Base-by-base conservation (phyloP, 2,797 vertebrate species). In the Tiaroga cobitis region DNA sequence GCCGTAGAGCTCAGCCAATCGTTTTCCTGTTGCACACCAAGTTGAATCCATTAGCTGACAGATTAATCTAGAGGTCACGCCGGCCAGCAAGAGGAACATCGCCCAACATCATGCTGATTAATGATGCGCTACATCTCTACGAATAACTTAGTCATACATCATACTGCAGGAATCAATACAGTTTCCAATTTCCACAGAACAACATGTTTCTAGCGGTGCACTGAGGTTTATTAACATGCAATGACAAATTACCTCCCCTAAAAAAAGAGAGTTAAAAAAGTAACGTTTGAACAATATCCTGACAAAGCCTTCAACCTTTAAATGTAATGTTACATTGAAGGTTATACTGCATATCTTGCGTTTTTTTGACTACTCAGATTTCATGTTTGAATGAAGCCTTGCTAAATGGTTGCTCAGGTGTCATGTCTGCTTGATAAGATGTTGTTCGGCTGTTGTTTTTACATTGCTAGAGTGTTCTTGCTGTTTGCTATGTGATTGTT, bases 31-130 rank as follows among this genome's bases (percentile, higher is more conserved):
- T 5, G 67, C 67, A 56, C 80, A 69, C 24, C 65, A 69, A 49
- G 65, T 81, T 69, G 80, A 81, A 81, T 69, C 32, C 80, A 81
- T 69, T 81, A 81, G 67, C 49, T 13, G 61, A 82, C 72, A 67
- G 82, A 76, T 76, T 83, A 34, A 83, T 76, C 61, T 77, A 37
- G 59, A 83, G 82, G 82, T 83, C 68, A 43, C 9, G 5, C 24
- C 5, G 49, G 73, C 43, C 51, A 34, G 46, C 51, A n/a, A 63
- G 59, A 54, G 61, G 46, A 76, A 68, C 73, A 32, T 63, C 81
- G 49, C 41, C 70, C 56, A 74, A 61, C 81, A 73, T 77, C 82
- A 51, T 41, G 8, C n/a, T 68, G 72, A 81, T 81, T 69, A 83
- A 76, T 83, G 21, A 68, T 54, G 72, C 46, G 26, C 29, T 68